Conservation (phyloP, 2,113 vertebrate genomes). For the Sinosuthora webbiana region DNA sequence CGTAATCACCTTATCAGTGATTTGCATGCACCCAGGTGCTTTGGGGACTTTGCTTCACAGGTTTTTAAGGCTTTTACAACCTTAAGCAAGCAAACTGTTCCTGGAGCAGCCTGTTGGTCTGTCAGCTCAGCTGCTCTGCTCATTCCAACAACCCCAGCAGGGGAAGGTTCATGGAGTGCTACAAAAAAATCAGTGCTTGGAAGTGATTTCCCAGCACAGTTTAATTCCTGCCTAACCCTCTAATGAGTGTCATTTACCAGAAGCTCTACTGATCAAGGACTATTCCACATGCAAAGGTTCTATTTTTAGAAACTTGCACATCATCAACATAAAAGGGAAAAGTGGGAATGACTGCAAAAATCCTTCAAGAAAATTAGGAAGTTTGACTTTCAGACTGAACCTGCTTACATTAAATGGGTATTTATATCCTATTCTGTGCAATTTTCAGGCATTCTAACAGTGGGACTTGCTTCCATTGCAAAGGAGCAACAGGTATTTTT, state of each 20-base stretch:
- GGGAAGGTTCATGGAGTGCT: background rate
- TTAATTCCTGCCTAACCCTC: slow-evolving; percentile 20
- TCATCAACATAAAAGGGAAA: background rate
- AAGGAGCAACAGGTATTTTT: slow-evolving; percentile 29
- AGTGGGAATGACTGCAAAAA: background rate
- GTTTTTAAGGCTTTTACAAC: slow-evolving; percentile 4
- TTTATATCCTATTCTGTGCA: background rate
- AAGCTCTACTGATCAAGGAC: slow-evolving; percentile 11
- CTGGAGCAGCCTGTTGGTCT: background rate
- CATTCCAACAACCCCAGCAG: background rate
- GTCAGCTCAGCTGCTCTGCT: background rate
- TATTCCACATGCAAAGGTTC: background rate
- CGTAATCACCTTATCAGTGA: background rate
- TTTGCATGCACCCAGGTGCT: background rate
- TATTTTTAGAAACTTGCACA: background rate
- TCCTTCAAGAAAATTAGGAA: background rate
- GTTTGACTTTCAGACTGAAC: background rate
- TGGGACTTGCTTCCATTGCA: background rate
- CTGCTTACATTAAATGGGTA: background rate
- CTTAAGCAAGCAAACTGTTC: background rate
- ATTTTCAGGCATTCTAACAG: background rate
- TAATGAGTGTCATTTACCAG: slow-evolving; percentile 17
- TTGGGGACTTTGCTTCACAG: background rate
- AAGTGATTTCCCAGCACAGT: slow-evolving; percentile 26
- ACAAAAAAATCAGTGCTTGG: background rate